Evolutionary conservation across 2,797 vertebrate species (phyloP), one percentile per base, ranked within the genome.

Genomic region (Delichon dasypus): DNA sequence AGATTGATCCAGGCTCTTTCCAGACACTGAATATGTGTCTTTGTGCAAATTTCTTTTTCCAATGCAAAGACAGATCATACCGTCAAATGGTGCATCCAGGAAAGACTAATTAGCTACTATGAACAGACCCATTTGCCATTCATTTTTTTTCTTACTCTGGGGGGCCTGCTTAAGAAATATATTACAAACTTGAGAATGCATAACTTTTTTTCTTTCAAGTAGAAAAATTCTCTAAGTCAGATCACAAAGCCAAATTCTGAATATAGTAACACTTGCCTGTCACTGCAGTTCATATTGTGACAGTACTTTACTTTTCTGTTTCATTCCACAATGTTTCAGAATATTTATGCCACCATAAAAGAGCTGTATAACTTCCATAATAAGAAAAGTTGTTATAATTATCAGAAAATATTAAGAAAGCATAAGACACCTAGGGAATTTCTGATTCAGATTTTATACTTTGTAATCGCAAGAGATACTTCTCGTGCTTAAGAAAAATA

Each of bases 371-470:
- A 97, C 96, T 97, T 96, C 90, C 88, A 96, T 89, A 95, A 92
- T 70, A 96, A 92, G 67, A 94, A 95, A 96, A 95, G 95, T 92
- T 93, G 67, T 96, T 90, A 93, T 92, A 97, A 97, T 97, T 90
- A 85, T 75, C 88, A 96, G 93, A 97, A 97, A 97, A 96, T 95
- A 96, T 68, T 89, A 86, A 96, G 94, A 97, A 95, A 97, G 83
- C 77, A 58, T 80, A 95, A 90, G 81, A 88, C 40, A 85, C 48
- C 48, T 82, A 84, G 80, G 61, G 93, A 95, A 94, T 93, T 97
- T 97, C 91, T 70, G 81, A 96, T 96, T 96, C 91, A 87, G 78
- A 97, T 82, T 96, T 93, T 93, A 67, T 85, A 90, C 72, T 95
- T 93, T 64, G 94, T 94, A 95, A 95, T 95, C 66, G 89, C 78